A percentile compares a stretch with the other conserved stretches of the same genome.
Conservation (phyloP, 1,140 invertebrate species). For the Listronotus oregonensis region DNA sequence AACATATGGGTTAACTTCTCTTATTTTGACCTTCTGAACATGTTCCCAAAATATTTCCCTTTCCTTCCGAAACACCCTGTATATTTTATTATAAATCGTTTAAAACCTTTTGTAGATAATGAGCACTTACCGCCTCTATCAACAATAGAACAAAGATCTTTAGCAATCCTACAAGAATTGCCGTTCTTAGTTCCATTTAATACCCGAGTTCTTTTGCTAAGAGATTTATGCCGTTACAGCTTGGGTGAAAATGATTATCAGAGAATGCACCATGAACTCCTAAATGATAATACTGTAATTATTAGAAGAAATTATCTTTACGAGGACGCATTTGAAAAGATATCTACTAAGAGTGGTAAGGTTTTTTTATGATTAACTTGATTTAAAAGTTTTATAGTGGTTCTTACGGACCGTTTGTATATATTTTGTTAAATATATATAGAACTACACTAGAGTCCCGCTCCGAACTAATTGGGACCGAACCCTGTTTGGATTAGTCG, state of each 20-base stretch:
- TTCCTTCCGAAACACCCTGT: too few species aligned
- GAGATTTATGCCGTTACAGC: conserved; percentile 64
- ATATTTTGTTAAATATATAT: too few species aligned
- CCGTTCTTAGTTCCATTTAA: conserved; percentile 93
- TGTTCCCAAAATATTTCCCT: too few species aligned
- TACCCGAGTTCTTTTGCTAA: conserved; percentile 84
- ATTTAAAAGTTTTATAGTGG: too few species aligned
- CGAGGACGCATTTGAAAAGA: conserved; percentile 95
- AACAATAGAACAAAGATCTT: conserved; percentile 83
- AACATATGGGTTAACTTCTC: too few species aligned
- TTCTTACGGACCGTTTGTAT: too few species aligned
- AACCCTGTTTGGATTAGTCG: too few species aligned
- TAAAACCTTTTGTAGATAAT: conserved; percentile 42
- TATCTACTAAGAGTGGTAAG: conserved; percentile 86
- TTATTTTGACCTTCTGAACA: too few species aligned
- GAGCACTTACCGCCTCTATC: conserved; percentile 84
- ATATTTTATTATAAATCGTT: too few species aligned
- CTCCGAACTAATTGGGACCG: too few species aligned
- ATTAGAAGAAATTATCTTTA: conserved; percentile 92
- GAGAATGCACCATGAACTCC: conserved; percentile 48
- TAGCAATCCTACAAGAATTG: conserved; percentile 87
- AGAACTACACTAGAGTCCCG: too few species aligned
- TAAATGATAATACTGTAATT: conserved; percentile 59
- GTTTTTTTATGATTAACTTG: background rate
- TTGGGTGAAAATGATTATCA: conserved; percentile 47